Percentiles rank a stretch among this genome's conserved stretches.
phyloP scores from a whole-genome alignment of 2,797 vertebrate species.

The Perodicticus potto region DNA sequence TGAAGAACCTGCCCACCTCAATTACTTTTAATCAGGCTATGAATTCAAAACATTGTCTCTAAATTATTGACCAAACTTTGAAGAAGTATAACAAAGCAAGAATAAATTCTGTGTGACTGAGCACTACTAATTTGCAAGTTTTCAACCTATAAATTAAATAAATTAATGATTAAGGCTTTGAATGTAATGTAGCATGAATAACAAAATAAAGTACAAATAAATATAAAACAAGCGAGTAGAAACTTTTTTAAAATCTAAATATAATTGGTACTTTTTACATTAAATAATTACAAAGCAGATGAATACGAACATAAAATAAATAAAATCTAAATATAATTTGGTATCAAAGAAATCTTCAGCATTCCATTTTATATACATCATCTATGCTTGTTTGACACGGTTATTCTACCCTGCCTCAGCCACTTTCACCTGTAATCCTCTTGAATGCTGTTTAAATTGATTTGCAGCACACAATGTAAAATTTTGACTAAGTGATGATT shows the following conservation, averaged over 20 bases:
- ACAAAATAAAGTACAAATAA: slow-evolving; percentile 1
- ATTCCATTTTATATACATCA: not conserved
- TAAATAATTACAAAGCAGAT: not conserved
- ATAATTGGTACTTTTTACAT: not conserved
- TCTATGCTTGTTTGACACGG: not conserved
- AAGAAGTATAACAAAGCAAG: not conserved
- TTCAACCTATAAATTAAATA: not conserved
- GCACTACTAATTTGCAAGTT: not conserved
- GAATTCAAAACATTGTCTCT: not conserved
- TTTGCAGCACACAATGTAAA: not conserved
- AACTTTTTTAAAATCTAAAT: not conserved
- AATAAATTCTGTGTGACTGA: not conserved
- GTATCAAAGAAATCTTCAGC: not conserved
- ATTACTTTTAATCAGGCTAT: not conserved
- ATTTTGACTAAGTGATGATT: slow-evolving; percentile 8
- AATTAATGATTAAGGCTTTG: not conserved
- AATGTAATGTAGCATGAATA: not conserved
- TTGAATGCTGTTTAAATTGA: slow-evolving; percentile 6
- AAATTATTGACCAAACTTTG: not conserved
- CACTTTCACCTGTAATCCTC: not conserved
- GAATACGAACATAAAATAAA: not conserved
- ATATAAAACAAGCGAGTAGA: not conserved
- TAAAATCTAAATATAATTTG: slow-evolving; percentile 6
- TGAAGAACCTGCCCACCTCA: not conserved
- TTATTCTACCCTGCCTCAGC: not conserved